phyloP scores from a whole-genome alignment of 1,140 invertebrate species.

The Drosophila bocqueti region DNA sequence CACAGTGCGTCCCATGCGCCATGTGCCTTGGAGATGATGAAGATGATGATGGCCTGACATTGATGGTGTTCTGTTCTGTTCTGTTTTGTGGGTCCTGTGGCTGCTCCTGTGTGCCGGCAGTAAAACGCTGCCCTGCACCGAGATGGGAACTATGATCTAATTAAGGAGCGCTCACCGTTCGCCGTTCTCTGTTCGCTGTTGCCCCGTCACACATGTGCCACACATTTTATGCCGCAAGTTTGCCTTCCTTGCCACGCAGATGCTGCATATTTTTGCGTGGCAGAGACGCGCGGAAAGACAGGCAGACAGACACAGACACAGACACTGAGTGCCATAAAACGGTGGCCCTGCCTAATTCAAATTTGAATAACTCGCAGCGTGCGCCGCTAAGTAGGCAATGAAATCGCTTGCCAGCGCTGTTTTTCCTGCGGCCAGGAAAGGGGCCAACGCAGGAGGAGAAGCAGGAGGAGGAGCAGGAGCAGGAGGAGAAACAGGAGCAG shows the following conservation, averaged over 20 bases:
- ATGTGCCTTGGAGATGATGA: slow-evolving; percentile 8
- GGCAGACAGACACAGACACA: slow-evolving; percentile 1
- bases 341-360: slow-evolving; percentile 63
- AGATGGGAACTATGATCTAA: slow-evolving; percentile 67
- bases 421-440: slow-evolving; percentile 5
- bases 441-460: neutral
- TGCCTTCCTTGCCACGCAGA: slow-evolving; percentile 12
- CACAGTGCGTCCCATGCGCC: neutral
- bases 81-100: slow-evolving; percentile 5
- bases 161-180: slow-evolving; percentile 51
- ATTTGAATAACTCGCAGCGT: slow-evolving; percentile 76
- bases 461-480: neutral
- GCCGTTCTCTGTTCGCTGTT: neutral
- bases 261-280: slow-evolving; percentile 37
- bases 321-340: slow-evolving; percentile 55
- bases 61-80: slow-evolving; percentile 22
- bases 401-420: slow-evolving; percentile 38
- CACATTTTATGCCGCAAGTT: slow-evolving; percentile 57
- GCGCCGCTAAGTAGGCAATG: slow-evolving; percentile 74
- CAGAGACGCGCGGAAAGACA: neutral
- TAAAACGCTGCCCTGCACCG: slow-evolving; percentile 38
- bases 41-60: slow-evolving; percentile 23
- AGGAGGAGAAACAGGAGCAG: no score
- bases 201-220: slow-evolving; percentile 54
- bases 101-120: slow-evolving; percentile 24